Conservation (phyloP, 37 sponge, comb jelly and placozoan species). For the Spongilla lacustris region DNA sequence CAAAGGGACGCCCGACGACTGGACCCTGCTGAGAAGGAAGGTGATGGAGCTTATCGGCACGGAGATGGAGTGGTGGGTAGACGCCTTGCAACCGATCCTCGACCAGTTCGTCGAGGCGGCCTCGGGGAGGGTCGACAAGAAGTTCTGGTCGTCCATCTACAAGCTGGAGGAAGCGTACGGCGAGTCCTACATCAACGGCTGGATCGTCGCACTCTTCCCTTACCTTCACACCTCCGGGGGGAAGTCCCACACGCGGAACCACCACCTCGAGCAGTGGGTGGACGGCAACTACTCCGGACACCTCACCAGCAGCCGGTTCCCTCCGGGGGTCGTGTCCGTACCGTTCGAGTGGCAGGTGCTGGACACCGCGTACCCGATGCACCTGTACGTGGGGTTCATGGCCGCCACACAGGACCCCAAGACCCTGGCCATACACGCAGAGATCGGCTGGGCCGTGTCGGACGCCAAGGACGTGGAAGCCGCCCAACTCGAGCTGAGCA, state of each 20-base stretch:
- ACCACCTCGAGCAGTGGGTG: background rate
- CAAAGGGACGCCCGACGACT: slow-evolving; percentile 64
- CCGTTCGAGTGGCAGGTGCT: slow-evolving; percentile 4
- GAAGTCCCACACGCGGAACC: background rate
- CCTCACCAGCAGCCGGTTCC: slow-evolving; percentile 5
- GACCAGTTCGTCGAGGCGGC: slow-evolving; percentile 66
- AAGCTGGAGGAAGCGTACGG: slow-evolving; percentile 16
- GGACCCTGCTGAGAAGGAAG: slow-evolving; percentile 54
- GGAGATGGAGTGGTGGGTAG: slow-evolving; percentile 64
- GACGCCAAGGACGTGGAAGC: background rate
- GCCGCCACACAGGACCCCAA: slow-evolving; percentile 25
- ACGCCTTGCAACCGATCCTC: slow-evolving; percentile 34
- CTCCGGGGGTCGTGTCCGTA: slow-evolving; percentile 21
- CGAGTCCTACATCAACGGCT: background rate
- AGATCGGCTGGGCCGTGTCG: slow-evolving; percentile 28
- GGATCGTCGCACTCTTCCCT: slow-evolving; percentile 5
- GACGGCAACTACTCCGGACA: background rate
- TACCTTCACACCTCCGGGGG: background rate
- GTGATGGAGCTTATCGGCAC: slow-evolving; percentile 26
- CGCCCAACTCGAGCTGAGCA: background rate
- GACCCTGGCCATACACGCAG: slow-evolving; percentile 12
- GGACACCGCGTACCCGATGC: background rate
- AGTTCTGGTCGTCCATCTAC: slow-evolving; percentile 63
- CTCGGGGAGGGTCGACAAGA: slow-evolving; percentile 36
- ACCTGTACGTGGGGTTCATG: slow-evolving; percentile 22